Percentiles rank a stretch among this genome's conserved stretches.
Conservation (phyloP, 2,797 vertebrate genomes). For the Notoglanidium macrostoma region DNA sequence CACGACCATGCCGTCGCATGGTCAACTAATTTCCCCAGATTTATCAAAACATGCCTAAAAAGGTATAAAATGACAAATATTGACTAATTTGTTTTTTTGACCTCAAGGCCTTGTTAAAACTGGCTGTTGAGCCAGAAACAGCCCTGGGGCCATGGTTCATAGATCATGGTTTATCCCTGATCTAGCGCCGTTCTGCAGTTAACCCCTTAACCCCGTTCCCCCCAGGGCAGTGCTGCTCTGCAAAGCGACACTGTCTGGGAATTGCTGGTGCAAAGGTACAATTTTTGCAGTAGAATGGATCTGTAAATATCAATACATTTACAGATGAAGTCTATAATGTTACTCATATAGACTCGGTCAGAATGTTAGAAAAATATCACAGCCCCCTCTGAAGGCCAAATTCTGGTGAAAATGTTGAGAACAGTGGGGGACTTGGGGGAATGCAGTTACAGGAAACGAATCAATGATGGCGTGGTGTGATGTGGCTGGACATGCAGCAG, state of each 20-base stretch:
- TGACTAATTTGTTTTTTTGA: neutral
- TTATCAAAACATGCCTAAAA: neutral
- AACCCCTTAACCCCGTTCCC: neutral
- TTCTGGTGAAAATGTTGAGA: neutral
- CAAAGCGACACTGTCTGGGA: neutral
- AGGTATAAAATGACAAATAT: neutral
- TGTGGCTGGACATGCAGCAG: neutral
- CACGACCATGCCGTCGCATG: no score
- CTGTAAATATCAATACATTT: neutral
- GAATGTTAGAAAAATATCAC: neutral
- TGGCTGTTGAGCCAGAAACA: neutral
- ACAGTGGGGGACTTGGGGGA: neutral
- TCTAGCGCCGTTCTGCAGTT: neutral
- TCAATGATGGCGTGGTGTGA: neutral
- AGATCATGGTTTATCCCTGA: neutral
- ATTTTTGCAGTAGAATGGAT: neutral
- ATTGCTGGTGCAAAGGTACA: neutral
- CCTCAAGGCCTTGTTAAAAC: neutral
- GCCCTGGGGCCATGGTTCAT: neutral
- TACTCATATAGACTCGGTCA: neutral
- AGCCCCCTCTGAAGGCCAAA: neutral
- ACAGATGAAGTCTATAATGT: neutral
- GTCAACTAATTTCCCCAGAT: neutral
- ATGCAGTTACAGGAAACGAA: neutral
- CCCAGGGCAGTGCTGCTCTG: neutral